Evolutionary conservation across 2,888 invertebrate genomes (phyloP), one percentile per base, ranked within the genome.

Genomic region (Cabera pusaria): DNA sequence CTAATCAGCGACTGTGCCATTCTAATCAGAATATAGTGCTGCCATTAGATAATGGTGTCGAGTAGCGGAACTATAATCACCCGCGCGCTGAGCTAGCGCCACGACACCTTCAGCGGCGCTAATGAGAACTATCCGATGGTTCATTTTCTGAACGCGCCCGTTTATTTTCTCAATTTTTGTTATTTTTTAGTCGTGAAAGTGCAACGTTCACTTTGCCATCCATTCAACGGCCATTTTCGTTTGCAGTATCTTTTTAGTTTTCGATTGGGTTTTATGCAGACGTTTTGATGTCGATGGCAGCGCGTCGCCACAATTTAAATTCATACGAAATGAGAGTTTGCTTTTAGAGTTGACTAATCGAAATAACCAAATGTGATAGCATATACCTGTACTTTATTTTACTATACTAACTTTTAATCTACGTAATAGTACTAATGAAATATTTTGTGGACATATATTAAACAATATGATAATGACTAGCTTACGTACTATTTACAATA

Each of bases 151-250:
- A n/a, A n/a, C n/a, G 66, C 71, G 58, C 62, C 67, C 47, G 65
- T 69, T 75, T 68, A 72, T 78, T 83, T 82, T 63, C 36, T 14
- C 9, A 24, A 72, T 75, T 33, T 71, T 72, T 79, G 81, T 72
- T 72, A 71, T 75, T 66, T 65, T 81, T 78, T 80, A 77, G 79
- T 84, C 79, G 82, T 79, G 81, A 84, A 86, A 86, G 84, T 84
- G 86, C 86, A 80, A 79, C 79, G 82, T 82, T 83, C 85, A 83
- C 83, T 83, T 84, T 75, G 72, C 68, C 63, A 62, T 73, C 72
- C 64, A 80, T 84, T 84, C 82, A 78, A 76, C 79, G 64, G 72
- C 75, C 71, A 79, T 83, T 84, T 79, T 79, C 68, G 73, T 75
- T 76, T 65, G 64, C 61, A 65, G 60, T 73, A 80, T 77, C 73